Evolutionary conservation across 23 tunicate genomes (phyloP).

Genomic region (Corella eumyota): DNA sequence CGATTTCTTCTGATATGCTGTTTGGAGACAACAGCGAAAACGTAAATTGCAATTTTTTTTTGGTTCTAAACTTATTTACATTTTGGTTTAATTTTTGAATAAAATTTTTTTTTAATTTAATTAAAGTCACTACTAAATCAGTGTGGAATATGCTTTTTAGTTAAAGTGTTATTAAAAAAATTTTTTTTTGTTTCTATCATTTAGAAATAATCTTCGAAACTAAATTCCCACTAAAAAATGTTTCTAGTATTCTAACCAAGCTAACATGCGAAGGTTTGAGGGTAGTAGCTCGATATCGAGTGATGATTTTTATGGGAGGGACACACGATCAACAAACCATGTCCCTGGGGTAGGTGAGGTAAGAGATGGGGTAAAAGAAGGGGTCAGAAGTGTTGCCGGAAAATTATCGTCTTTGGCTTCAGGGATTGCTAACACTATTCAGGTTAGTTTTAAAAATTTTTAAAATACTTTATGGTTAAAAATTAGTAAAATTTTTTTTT

Average conservation of each 20-base stretch:
- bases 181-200: no score
- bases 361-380: constrained; percentile 78
- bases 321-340: constrained; percentile 4
- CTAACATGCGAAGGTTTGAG: constrained; percentile 58
- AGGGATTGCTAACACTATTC: constrained; percentile 48
- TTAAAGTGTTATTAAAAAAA: no score
- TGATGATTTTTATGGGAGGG: constrained; percentile 40
- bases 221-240: no score
- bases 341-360: constrained; percentile 52
- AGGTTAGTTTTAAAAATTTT: constrained; percentile 5
- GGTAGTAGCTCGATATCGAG: constrained; percentile 60
- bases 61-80: no score
- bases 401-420: constrained; percentile 59
- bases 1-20: constrained; percentile 74
- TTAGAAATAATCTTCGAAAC: no score
- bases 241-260: no score
- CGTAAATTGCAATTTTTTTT: no score
- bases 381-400: constrained; percentile 83
- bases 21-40: constrained; percentile 23
- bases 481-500: no score
- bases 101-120: no score
- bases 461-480: background rate
- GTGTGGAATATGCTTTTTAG: no score
- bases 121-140: no score
- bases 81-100: no score